Evolutionary conservation across 2,888 invertebrate species (phyloP).

Genomic region (Drymonia ruficornis): DNA sequence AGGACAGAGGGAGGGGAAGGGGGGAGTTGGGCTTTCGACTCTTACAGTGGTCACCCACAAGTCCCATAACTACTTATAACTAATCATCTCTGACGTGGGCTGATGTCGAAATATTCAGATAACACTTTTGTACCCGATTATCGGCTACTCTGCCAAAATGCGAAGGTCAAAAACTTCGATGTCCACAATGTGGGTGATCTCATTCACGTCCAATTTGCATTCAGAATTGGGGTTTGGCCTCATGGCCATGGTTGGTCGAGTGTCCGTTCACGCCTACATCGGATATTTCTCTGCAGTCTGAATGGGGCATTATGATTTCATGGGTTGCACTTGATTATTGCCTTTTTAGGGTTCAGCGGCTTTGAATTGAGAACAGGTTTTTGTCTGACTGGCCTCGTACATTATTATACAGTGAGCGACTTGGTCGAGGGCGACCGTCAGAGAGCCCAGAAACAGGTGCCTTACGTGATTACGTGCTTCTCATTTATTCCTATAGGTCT

Average conservation of each 20-base stretch:
- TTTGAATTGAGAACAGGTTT: background rate
- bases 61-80: no score
- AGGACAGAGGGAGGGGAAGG: no score
- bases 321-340: constrained; percentile 1
- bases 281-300: constrained; percentile 12
- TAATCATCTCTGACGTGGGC: no score
- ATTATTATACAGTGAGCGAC: no score
- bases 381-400: background rate
- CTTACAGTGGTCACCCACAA: no score
- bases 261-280: constrained; percentile 43
- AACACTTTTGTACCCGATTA: constrained; percentile 21
- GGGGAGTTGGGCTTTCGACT: no score
- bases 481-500: no score
- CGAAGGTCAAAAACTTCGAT: constrained; percentile 27
- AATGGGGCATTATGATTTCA: constrained; percentile 4
- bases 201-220: constrained; percentile 66
- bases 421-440: no score
- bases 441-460: no score
- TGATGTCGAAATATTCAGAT: background rate
- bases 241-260: constrained; percentile 35
- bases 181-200: constrained; percentile 62
- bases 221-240: constrained; percentile 63
- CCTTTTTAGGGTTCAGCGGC: constrained; percentile 5
- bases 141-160: constrained; percentile 37
- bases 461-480: no score